These are phyloP conservation scores for western clawed frog (Xenopus tropicalis) DNA, from an alignment of 2,113 vertebrate genomes.

Conservation along the genomic window UCB_Xtro_10.0 CM004450.2:27026001-27026500, in stretches of 20 bases:
- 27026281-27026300: not conserved
- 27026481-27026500: too few relatives aligned
- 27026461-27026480: too few relatives aligned
- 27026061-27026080: conserved; percentile 40
- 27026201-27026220: conserved; percentile 20
- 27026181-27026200: conserved; percentile 2
- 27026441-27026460: too few relatives aligned
- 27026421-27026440: too few relatives aligned
- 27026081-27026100: conserved; percentile 36
- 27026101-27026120: conserved; percentile 22
- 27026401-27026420: too few relatives aligned
- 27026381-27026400: too few relatives aligned
- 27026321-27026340: not conserved
- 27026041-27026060: conserved; percentile 37
- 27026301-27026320: not conserved
- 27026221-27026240: conserved; percentile 1
- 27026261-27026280: not conserved
- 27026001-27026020: conserved; percentile 41
- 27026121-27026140: conserved; percentile 24
- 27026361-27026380: too few relatives aligned
- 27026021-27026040: conserved; percentile 38
- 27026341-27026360: not conserved
- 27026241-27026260: conserved; percentile 23
- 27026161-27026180: conserved; percentile 17
- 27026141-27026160: conserved; percentile 13